Evolutionary conservation across 2,888 invertebrate genomes (phyloP).

Genomic region (Lacanobia oleracea): DNA sequence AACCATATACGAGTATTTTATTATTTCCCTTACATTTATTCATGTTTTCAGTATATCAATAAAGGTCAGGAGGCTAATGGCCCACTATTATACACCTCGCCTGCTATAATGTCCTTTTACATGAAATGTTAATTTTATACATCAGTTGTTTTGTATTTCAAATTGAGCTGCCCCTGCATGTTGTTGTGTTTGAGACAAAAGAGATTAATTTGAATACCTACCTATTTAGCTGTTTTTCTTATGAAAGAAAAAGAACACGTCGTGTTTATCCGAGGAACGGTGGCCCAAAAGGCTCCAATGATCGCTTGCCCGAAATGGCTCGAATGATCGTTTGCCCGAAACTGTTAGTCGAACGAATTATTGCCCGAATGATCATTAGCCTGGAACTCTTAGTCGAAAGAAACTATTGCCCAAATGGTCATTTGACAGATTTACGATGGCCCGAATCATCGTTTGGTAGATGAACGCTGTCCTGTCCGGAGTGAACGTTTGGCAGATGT

Average conservation of each 20-base stretch:
- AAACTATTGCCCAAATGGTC: too few relatives aligned
- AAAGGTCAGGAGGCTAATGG: slow-evolving; percentile 62
- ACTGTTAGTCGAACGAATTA: too few relatives aligned
- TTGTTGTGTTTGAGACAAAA: slow-evolving; percentile 33
- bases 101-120: slow-evolving; percentile 50
- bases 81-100: slow-evolving; percentile 54
- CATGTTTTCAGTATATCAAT: slow-evolving; percentile 60
- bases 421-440: too few relatives aligned
- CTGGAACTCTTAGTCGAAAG: too few relatives aligned
- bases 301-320: too few relatives aligned
- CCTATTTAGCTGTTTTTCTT: neutral
- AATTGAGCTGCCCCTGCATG: slow-evolving; percentile 14
- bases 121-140: slow-evolving; percentile 50
- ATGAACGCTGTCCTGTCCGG: too few relatives aligned
- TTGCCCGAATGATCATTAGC: too few relatives aligned
- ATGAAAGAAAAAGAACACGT: neutral
- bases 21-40: slow-evolving; percentile 45
- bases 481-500: too few relatives aligned
- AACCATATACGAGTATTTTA: neutral
- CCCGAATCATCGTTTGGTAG: too few relatives aligned
- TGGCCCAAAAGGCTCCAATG: too few relatives aligned
- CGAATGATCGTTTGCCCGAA: too few relatives aligned
- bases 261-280: too few relatives aligned
- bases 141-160: slow-evolving; percentile 58
- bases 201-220: slow-evolving; percentile 1